These are phyloP conservation scores for Zaprionus tsacasi DNA, from an alignment of 1,140 invertebrate species.

Conservation along the genomic window DNA sequence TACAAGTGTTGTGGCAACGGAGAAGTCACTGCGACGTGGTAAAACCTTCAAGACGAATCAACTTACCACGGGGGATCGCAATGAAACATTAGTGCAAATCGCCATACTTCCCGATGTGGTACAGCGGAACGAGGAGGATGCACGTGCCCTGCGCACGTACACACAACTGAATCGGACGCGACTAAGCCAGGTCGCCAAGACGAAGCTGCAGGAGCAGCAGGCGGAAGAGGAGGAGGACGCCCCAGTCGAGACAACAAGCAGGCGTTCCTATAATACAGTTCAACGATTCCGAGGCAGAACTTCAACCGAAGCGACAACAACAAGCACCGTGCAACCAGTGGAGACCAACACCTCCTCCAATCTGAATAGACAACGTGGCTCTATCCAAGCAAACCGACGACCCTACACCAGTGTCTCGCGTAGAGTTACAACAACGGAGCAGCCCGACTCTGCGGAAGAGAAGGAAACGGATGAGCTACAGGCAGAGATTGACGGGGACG, in stretches of 20 bases:
- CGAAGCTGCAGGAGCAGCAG: background rate
- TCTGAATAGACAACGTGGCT: slow-evolving; percentile 13
- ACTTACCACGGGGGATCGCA: slow-evolving; percentile 5
- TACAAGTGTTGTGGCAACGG: slow-evolving; percentile 11
- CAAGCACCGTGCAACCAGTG: slow-evolving; percentile 3
- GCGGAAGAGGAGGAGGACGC: background rate
- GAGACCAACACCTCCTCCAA: background rate
- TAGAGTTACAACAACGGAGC: background rate
- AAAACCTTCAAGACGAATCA: slow-evolving; percentile 61
- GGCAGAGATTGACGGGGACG: slow-evolving; percentile 20
- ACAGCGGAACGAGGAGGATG: slow-evolving; percentile 29
- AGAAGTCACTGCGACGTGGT: slow-evolving; percentile 44
- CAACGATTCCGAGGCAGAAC: slow-evolving; percentile 46
- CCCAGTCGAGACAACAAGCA: slow-evolving; percentile 21
- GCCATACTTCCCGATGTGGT: slow-evolving; percentile 30
- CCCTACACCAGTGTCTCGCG: background rate
- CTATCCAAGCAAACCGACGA: background rate
- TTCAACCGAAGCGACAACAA: slow-evolving; percentile 1
- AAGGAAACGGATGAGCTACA: slow-evolving; percentile 15
- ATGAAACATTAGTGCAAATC: slow-evolving; percentile 50
- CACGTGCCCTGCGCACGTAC: slow-evolving; percentile 46
- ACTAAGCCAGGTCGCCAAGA: slow-evolving; percentile 22
- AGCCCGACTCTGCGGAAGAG: background rate
- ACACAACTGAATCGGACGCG: slow-evolving; percentile 53
- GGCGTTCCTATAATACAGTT: slow-evolving; percentile 11